These are phyloP conservation scores for Caenorhabditis latens DNA, from an alignment of 1,140 invertebrate species.

Conservation along the genomic window DNA sequence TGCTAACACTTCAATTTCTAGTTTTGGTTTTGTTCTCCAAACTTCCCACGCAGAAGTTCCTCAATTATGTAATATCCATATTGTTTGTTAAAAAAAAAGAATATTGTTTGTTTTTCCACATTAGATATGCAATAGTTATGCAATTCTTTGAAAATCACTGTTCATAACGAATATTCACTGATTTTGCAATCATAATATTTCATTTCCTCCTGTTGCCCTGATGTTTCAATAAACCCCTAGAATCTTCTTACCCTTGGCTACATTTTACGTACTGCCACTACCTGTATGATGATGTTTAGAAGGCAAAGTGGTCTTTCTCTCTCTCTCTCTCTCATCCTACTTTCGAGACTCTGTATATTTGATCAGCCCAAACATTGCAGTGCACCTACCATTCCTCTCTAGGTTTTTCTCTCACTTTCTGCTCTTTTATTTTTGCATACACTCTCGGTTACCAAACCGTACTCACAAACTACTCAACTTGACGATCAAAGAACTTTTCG, in stretches of 20 bases:
- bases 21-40: too few relatives aligned
- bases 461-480: slow-evolving; percentile 32
- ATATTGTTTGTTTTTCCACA: too few relatives aligned
- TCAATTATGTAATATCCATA: too few relatives aligned
- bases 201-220: neutral
- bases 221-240: slow-evolving; percentile 23
- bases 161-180: too few relatives aligned
- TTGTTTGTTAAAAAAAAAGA: too few relatives aligned
- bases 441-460: slow-evolving; percentile 8
- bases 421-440: neutral
- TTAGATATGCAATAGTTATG: too few relatives aligned
- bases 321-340: neutral
- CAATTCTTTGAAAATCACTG: too few relatives aligned
- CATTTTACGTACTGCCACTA: slow-evolving; percentile 33
- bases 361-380: slow-evolving; percentile 25
- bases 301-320: slow-evolving; percentile 18
- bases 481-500: slow-evolving; percentile 8
- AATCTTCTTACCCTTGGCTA: neutral
- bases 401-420: too few relatives aligned
- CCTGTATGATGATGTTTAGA: slow-evolving; percentile 30
- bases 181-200: too few relatives aligned
- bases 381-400: neutral
- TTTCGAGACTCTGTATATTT: slow-evolving; percentile 31
- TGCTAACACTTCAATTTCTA: too few relatives aligned
- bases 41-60: too few relatives aligned